Evolutionary conservation across 2,888 invertebrate species (phyloP).

Genomic region (Drosophila koepferae): DNA sequence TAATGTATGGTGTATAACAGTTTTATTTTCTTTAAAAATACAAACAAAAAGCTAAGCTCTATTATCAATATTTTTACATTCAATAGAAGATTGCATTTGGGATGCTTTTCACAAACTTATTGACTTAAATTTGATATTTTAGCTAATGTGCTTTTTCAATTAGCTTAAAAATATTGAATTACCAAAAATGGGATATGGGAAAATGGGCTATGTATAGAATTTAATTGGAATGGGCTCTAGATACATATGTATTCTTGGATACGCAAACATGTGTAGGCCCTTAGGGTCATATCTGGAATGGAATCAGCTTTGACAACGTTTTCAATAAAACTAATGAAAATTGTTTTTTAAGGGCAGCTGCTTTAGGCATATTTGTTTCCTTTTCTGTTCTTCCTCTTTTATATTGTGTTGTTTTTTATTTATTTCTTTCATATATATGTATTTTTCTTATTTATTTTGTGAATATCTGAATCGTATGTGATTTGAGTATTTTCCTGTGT

Average conservation of each 20-base stretch:
- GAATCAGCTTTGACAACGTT: conserved; percentile 21
- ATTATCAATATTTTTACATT: not conserved
- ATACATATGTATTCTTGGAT: too few relatives aligned
- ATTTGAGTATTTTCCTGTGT: conserved; percentile 31
- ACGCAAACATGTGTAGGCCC: not conserved
- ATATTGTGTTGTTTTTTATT: conserved; percentile 10
- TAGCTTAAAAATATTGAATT: conserved; percentile 33
- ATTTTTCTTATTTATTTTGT: conserved; percentile 30
- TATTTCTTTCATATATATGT: conserved; percentile 20
- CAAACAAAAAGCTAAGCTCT: not conserved
- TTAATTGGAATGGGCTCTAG: not conserved
- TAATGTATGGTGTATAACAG: not conserved
- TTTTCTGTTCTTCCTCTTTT: not conserved
- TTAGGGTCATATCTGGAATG: not conserved
- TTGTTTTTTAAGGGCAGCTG: conserved; percentile 13
- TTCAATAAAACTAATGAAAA: conserved; percentile 39
- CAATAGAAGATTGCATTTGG: not conserved
- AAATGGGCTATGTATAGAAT: not conserved
- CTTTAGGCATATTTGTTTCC: conserved; percentile 2
- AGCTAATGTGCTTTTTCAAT: conserved; percentile 23
- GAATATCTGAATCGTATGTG: conserved; percentile 27
- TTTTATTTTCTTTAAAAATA: not conserved
- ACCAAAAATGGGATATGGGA: conserved; percentile 3
- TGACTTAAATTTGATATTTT: conserved; percentile 52
- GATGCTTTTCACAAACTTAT: conserved; percentile 8